These are phyloP conservation scores for Hippopotamus amphibius DNA, from an alignment of 2,113 vertebrate genomes.

Conservation along the genomic window DNA sequence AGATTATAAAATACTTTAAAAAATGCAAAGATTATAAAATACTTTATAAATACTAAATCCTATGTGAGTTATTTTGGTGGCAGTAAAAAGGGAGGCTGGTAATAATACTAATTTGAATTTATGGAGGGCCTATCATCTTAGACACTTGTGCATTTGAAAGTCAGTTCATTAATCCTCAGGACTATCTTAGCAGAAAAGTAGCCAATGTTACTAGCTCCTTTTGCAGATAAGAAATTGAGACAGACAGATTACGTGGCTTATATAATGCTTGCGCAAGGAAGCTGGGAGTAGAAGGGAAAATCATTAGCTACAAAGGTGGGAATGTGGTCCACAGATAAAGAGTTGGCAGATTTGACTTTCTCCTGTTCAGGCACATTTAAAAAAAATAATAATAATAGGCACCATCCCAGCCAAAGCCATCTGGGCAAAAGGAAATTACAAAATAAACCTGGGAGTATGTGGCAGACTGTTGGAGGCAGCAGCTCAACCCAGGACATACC, in stretches of 20 bases:
- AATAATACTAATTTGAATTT: conserved; percentile 50
- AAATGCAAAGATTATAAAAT: conserved; percentile 15
- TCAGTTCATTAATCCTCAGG: conserved; percentile 19
- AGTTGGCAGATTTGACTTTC: neutral
- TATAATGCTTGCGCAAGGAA: neutral
- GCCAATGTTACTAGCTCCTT: neutral
- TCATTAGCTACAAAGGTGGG: neutral
- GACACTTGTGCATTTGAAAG: conserved; percentile 45
- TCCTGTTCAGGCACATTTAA: neutral
- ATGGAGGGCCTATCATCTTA: neutral
- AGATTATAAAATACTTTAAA: neutral
- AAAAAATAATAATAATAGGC: neutral
- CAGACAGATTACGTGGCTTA: conserved; percentile 2
- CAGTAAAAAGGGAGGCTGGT: conserved; percentile 26
- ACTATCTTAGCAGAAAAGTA: conserved; percentile 34
- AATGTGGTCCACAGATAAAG: conserved; percentile 26
- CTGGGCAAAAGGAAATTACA: neutral
- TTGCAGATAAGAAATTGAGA: conserved; percentile 63
- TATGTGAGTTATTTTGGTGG: neutral
- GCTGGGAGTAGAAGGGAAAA: conserved; percentile 28
- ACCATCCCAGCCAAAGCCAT: neutral
- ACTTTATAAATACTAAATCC: neutral
- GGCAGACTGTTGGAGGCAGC: neutral
- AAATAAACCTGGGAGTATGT: neutral
- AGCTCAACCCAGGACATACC: neutral